Percentiles rank a stretch among this genome's conserved stretches.
phyloP scores from a whole-genome alignment of 2,113 vertebrate genomes.

The Plecotus auritus region DNA sequence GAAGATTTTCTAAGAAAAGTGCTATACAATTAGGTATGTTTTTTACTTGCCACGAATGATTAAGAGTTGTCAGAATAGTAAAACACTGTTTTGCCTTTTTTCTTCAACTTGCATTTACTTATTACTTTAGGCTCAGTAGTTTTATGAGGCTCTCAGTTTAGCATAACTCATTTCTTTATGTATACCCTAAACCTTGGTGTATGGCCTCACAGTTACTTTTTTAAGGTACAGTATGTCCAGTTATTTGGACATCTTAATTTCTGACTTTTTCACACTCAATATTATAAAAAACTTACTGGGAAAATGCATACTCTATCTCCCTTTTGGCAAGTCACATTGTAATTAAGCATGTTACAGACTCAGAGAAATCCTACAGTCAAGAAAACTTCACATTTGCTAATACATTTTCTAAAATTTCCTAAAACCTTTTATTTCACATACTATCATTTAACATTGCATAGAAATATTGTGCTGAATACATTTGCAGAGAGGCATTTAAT shows the following conservation, averaged over 20 bases:
- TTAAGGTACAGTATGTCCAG: not conserved
- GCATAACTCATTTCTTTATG: not conserved
- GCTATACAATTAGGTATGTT: not conserved
- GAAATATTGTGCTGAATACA: not conserved
- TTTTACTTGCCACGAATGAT: not conserved
- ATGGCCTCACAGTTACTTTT: not conserved
- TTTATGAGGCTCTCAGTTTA: not conserved
- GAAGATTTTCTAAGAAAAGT: conserved; percentile 2
- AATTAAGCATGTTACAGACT: not conserved
- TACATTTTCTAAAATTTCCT: conserved; percentile 10
- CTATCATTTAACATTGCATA: not conserved
- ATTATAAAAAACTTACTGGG: not conserved
- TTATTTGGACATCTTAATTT: not conserved
- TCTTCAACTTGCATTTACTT: not conserved
- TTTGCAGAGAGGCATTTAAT: not conserved
- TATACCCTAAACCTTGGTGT: not conserved
- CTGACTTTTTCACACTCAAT: not conserved
- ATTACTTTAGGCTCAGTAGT: not conserved
- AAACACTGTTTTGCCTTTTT: conserved; percentile 28
- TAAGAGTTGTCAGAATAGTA: not conserved
- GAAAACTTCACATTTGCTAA: conserved; percentile 11
- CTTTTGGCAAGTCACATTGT: not conserved
- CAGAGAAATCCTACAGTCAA: not conserved
- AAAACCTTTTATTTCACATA: not conserved
- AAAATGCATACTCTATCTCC: not conserved